Base-by-base conservation (phyloP, 2,888 invertebrate species). In the Erannis defoliaria region DNA sequence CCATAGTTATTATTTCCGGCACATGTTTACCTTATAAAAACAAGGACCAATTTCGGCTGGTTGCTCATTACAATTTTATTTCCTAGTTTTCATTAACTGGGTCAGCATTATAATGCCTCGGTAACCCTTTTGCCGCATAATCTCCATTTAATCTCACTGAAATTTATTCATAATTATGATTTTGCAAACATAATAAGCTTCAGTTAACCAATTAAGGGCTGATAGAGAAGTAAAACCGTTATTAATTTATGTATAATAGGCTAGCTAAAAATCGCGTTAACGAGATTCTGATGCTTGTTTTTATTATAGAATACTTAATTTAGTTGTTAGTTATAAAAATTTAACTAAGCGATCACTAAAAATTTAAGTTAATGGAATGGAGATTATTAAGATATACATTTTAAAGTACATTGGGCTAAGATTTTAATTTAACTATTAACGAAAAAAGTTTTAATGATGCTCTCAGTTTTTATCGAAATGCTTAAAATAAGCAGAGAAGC, bases 91-190 rank as follows among this genome's bases (percentile, higher is more conserved):
- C 26, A 19, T 18, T 42, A 55, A 48, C 33, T 26, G 12, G 45
- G 45, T 43, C 55, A 55, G 12, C 23, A 21, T 45, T 55, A 38
- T 38, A 51, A 23, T 38, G 46, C 31, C 46, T 23, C 31, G 51
- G 62, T 40, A 33, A 35, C 35, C 53, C 42, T 26, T 50, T 40
- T 29, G 29, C 38, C 1, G 18, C n/a, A 29, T 40, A 40, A 51
- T 18, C 33, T 23, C 53, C 55, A 48, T 46, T 45, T 60, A 57
- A 66, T 62, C 45, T 46, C 21, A 40, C 33, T 38, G 33, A 55
- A 66, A 58, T 61, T 63, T 63, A 66, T 66, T 68, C 62, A 62
- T 58, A 60, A 67, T 70, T 62, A 64, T 62, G 55, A 70, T 68
- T 67, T 62, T 37, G 64, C 51, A 53, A 67, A 62, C 60, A 59